phyloP scores from a whole-genome alignment of 1,140 invertebrate genomes.

The Mactra quadrangularis region DNA sequence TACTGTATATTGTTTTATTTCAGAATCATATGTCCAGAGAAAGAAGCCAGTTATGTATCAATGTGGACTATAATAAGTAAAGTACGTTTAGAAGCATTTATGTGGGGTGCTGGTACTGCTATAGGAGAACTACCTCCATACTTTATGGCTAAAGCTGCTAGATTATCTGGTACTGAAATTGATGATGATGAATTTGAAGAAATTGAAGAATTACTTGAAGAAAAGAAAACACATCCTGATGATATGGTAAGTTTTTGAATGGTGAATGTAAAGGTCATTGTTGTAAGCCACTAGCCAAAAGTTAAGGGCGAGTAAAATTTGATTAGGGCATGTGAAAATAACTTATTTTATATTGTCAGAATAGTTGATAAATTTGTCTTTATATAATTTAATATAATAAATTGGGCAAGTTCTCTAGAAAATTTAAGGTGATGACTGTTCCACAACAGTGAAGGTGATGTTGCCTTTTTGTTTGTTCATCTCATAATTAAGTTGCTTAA shows the following conservation, averaged over 20 bases:
- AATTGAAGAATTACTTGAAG: constrained; percentile 81
- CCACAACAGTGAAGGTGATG: no score
- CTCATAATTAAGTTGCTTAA: no score
- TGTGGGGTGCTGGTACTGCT: constrained; percentile 99
- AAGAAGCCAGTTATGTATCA: constrained; percentile 79
- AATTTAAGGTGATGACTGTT: no score
- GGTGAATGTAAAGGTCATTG: no score
- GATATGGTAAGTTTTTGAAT: constrained; percentile 75
- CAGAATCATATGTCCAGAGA: constrained; percentile 84
- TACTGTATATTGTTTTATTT: constrained; percentile 30
- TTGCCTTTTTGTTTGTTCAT: no score
- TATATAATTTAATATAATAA: no score
- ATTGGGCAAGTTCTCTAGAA: no score
- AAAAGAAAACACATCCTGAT: constrained; percentile 79
- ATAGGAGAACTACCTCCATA: constrained; percentile 97
- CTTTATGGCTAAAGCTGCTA: constrained; percentile 98
- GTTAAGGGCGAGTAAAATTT: background rate
- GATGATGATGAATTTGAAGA: constrained; percentile 88
- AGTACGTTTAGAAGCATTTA: constrained; percentile 97
- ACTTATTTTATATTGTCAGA: no score
- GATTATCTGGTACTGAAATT: constrained; percentile 89
- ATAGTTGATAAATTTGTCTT: no score
- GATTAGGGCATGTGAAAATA: background rate
- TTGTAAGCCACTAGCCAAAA: no score
- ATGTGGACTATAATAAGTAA: constrained; percentile 97